A percentile compares a stretch with the other conserved stretches of the same genome.
Evolutionary conservation across 2,797 vertebrate species (phyloP).

Genomic region (Anguilla megastoma): DNA sequence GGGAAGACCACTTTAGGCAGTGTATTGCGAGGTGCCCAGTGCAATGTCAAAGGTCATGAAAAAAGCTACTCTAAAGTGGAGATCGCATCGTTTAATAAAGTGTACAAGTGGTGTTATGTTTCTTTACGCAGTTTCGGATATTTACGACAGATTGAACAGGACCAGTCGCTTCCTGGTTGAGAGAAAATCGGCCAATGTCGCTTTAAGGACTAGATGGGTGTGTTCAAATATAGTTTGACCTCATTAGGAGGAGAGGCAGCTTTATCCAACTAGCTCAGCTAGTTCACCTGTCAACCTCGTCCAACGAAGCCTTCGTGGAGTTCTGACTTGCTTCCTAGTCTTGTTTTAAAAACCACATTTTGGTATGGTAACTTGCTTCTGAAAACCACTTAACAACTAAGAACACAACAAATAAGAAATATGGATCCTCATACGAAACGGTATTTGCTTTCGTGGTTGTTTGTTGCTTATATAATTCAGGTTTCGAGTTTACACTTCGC

Average conservation of each 20-base stretch:
- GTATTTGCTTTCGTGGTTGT: conserved; percentile 43
- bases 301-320: background rate
- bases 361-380: background rate
- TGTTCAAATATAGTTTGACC: conserved; percentile 34
- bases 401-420: background rate
- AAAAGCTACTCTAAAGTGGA: background rate
- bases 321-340: background rate
- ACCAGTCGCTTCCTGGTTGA: background rate
- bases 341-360: background rate
- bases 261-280: background rate
- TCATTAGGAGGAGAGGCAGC: conserved; percentile 18
- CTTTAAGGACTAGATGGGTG: conserved; percentile 40
- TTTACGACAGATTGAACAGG: background rate
- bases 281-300: conserved; percentile 41
- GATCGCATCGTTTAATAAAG: background rate
- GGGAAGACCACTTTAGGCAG: too few species aligned
- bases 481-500: conserved; percentile 45
- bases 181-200: background rate
- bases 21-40: background rate
- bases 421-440: conserved; percentile 40
- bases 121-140: background rate
- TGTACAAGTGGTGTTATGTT: background rate
- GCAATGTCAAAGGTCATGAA: background rate
- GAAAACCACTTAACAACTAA: background rate
- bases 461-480: conserved; percentile 44